phyloP scores from a whole-genome alignment of 2,888 invertebrate species.

The Biston stratarius region DNA sequence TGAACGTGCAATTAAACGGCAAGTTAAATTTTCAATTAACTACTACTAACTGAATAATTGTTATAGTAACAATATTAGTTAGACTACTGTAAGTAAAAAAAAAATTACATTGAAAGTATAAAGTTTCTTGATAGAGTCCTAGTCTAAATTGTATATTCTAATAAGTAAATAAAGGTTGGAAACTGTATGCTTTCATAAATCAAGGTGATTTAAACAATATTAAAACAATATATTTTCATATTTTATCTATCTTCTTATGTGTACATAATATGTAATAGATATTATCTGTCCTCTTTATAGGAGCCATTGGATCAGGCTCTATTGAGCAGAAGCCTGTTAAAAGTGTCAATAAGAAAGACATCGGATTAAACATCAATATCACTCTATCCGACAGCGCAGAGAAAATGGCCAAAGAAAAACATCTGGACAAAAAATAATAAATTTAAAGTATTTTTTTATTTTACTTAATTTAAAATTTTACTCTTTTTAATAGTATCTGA shows the following conservation, averaged over 20 bases:
- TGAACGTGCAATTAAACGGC: constrained; percentile 71
- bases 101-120: too few relatives aligned
- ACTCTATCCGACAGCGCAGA: constrained; percentile 47
- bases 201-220: too few relatives aligned
- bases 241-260: too few relatives aligned
- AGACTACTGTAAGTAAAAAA: too few relatives aligned
- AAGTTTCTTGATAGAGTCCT: neutral
- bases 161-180: too few relatives aligned
- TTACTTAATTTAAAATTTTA: constrained; percentile 3
- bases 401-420: constrained; percentile 39
- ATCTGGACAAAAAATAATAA: constrained; percentile 3
- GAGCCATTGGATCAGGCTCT: constrained; percentile 4
- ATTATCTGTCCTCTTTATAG: neutral
- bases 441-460: neutral
- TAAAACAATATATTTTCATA: too few relatives aligned
- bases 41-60: neutral
- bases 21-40: constrained; percentile 3
- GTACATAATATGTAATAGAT: too few relatives aligned
- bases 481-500: neutral
- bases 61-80: neutral
- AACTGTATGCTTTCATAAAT: too few relatives aligned
- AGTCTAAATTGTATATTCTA: neutral
- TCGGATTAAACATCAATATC: constrained; percentile 73
- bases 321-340: constrained; percentile 19
- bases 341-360: constrained; percentile 59